Conservation (phyloP, 2,797 vertebrate genomes). For the Pterois miles region DNA sequence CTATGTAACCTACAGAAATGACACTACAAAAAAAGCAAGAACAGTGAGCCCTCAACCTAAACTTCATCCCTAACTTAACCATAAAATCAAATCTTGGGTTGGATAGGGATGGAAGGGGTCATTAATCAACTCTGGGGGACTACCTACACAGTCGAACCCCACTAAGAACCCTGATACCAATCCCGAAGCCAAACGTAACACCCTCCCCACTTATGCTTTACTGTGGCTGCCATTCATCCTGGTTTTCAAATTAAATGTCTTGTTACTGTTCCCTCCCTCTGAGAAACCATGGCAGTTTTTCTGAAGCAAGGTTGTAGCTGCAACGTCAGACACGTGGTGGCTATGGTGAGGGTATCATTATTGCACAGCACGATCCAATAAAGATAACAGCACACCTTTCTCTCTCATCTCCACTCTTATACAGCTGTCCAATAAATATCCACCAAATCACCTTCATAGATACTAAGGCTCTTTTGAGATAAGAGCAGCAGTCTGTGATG, state of each 20-base stretch:
- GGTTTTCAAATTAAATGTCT: slow-evolving; percentile 21
- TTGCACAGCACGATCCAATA: slow-evolving; percentile 68
- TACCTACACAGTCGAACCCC: no score
- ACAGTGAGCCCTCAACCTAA: neutral
- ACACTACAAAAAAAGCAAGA: no score
- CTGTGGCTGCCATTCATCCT: no score
- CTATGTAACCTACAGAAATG: no score
- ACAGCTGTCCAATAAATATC: slow-evolving; percentile 67
- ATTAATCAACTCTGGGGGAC: no score
- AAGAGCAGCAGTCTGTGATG: slow-evolving; percentile 14
- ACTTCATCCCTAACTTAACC: no score
- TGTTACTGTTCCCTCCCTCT: neutral
- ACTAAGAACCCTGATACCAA: no score
- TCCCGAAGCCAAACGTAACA: no score
- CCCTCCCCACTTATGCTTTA: no score
- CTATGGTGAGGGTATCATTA: slow-evolving; percentile 58
- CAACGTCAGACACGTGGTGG: slow-evolving; percentile 8
- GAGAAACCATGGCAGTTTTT: neutral
- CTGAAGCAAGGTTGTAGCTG: neutral
- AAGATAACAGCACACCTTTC: slow-evolving; percentile 62
- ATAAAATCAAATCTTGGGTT: neutral
- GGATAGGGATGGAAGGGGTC: no score
- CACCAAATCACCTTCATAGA: slow-evolving; percentile 52
- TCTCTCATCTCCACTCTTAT: slow-evolving; percentile 16
- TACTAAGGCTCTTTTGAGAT: slow-evolving; percentile 35